Conservation (phyloP, 2,113 vertebrate genomes). For the Toxostoma redivivum region DNA sequence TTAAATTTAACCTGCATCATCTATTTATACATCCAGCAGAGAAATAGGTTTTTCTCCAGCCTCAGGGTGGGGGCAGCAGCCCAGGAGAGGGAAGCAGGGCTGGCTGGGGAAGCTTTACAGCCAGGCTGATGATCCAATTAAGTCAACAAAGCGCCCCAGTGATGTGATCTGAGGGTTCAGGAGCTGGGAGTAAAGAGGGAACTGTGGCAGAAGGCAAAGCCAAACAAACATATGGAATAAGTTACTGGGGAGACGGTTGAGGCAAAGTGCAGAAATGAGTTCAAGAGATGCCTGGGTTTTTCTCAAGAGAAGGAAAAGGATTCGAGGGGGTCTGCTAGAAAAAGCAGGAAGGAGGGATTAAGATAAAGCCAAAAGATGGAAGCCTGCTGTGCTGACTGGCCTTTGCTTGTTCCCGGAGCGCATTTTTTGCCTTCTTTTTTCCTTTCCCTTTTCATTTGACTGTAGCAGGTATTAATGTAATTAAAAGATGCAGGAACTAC, state of each 20-base stretch:
- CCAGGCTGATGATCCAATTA: conserved; percentile 46
- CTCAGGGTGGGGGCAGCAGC: not conserved
- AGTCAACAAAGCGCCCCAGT: conserved; percentile 23
- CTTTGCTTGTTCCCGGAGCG: not conserved
- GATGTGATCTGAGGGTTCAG: conserved; percentile 39
- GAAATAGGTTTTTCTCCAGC: not conserved
- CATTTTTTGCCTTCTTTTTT: not conserved
- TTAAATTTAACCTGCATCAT: not conserved
- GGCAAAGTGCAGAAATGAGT: conserved; percentile 45
- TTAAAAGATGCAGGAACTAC: conserved; percentile 19
- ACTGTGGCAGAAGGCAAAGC: conserved; percentile 1
- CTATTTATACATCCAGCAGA: not conserved
- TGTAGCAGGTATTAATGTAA: conserved; percentile 33
- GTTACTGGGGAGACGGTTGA: conserved; percentile 25
- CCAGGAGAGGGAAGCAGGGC: not conserved
- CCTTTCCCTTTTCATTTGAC: not conserved
- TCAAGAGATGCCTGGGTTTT: conserved; percentile 32
- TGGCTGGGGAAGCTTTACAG: conserved; percentile 26
- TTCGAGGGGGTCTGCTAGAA: conserved; percentile 32
- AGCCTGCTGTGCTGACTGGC: conserved; percentile 18
- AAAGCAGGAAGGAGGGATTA: conserved; percentile 53
- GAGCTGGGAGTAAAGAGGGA: not conserved
- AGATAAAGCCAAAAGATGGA: conserved; percentile 39
- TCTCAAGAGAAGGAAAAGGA: conserved; percentile 49
- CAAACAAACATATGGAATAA: conserved; percentile 64